Base-by-base conservation (phyloP, 1,140 invertebrate genomes). In the Hetaerina americana region DNA sequence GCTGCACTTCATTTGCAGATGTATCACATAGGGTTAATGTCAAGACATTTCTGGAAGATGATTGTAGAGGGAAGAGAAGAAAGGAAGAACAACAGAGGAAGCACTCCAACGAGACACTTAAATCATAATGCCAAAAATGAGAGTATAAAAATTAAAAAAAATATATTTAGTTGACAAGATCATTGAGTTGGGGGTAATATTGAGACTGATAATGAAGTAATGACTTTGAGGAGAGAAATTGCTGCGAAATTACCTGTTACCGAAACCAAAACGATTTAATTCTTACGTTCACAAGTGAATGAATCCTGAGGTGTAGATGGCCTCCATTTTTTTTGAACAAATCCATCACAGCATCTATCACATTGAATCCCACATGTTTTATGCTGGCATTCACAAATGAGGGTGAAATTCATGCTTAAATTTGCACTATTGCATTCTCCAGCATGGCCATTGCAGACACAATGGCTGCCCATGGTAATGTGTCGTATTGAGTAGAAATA, bases 401-500 rank as follows among this genome's bases (percentile, higher is more conserved):
- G 84, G 77, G 92, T 90, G 77, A 89, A 88, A 25, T 88, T 87
- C 78, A 93, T 85, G 27, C 86, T 85, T 0, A 90, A 89, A 78
- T 97, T 92, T 1, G 82, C 80, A n/a, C 94, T 90, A 76, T 97
- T 94, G 81, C 97, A 99, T 5, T 88, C 90, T 69, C 94, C 90
- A 0, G 97, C 97, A 80, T 99, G 97, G n/a, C 97, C 97, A 79
- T 99, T 99, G 80, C 97, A 99, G 82, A 98, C 95, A 81, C 97
- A 99, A 5, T 96, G 87, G 70, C 97, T 97, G 18, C 96, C 97
- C 76, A 99, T 96, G 78, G 93, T 95, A 74, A 99, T 98, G 79
- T 99, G 97, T 85, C 98, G 97, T 75, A 99, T 98, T 69, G 96
- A 97, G 82, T 99, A 99, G 84, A 97, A 99, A 77, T 99, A 99